Evolutionary conservation across 2,888 invertebrate genomes (phyloP).

Genomic region (Leucophora obtusa): DNA sequence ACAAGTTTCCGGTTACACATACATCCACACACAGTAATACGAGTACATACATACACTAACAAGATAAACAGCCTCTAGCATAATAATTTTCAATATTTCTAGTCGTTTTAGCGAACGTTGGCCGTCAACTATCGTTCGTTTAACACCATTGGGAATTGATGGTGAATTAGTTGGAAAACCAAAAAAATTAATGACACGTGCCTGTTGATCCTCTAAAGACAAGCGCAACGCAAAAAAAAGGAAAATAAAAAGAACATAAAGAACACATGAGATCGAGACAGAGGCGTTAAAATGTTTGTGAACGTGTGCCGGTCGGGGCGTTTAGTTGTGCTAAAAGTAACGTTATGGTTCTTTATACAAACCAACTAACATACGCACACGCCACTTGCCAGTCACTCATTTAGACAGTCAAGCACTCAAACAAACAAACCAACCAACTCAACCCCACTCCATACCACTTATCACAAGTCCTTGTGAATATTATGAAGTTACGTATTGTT

Average conservation of each 20-base stretch:
- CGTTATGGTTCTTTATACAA: slow-evolving; percentile 10
- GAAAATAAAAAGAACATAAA: slow-evolving; percentile 30
- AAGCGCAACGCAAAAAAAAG: slow-evolving; percentile 4
- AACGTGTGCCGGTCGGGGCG: slow-evolving; percentile 51
- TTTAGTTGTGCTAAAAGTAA: slow-evolving; percentile 59
- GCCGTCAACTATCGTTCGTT: slow-evolving; percentile 50
- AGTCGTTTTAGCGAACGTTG: slow-evolving; percentile 71
- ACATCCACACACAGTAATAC: neutral
- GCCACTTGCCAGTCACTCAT: slow-evolving; percentile 68
- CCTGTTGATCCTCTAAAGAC: slow-evolving; percentile 68
- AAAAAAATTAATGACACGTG: slow-evolving; percentile 68
- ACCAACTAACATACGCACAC: slow-evolving; percentile 22
- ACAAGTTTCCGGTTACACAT: slow-evolving; percentile 67
- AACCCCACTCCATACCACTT: slow-evolving; percentile 45
- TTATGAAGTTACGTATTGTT: slow-evolving; percentile 51
- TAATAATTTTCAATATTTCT: slow-evolving; percentile 77
- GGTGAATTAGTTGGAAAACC: slow-evolving; percentile 53
- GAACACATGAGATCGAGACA: slow-evolving; percentile 47
- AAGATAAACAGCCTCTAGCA: slow-evolving; percentile 72
- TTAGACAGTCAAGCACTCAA: slow-evolving; percentile 57
- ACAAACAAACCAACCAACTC: neutral
- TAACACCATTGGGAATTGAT: slow-evolving; percentile 67
- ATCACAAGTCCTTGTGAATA: slow-evolving; percentile 43
- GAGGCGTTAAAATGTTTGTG: slow-evolving; percentile 58
- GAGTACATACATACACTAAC: neutral